Percentiles rank a stretch among this genome's conserved stretches.
Evolutionary conservation across 2,888 invertebrate species (phyloP).

Genomic region (Caenorhabditis afra): DNA sequence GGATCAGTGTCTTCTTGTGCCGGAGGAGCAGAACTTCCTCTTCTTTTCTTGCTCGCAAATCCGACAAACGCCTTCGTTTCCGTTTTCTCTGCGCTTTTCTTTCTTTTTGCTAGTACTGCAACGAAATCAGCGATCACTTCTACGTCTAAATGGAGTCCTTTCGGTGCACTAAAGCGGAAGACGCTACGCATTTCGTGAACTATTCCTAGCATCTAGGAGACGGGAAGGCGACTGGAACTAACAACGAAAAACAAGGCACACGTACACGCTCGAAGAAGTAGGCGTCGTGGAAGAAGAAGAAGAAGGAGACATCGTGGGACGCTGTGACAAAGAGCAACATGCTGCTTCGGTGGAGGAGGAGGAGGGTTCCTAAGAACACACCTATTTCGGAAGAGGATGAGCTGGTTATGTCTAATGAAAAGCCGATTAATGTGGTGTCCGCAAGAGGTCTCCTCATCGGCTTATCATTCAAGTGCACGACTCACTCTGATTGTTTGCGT

Average conservation of each 20-base stretch:
- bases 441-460: no score
- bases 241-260: not conserved
- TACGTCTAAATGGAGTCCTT: not conserved
- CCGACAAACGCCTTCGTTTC: slow-evolving; percentile 20
- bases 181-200: not conserved
- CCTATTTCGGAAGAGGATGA: slow-evolving; percentile 6
- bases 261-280: slow-evolving; percentile 27
- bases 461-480: not conserved
- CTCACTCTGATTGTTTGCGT: slow-evolving; percentile 3
- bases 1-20: slow-evolving; percentile 23
- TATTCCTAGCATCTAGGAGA: not conserved
- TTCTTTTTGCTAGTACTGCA: slow-evolving; percentile 14
- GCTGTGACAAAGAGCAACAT: not conserved
- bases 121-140: not conserved
- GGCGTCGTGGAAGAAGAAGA: not conserved
- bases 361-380: not conserved
- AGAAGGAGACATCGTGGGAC: not conserved
- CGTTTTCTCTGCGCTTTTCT: slow-evolving; percentile 17
- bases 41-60: slow-evolving; percentile 28
- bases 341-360: not conserved
- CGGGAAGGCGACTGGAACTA: not conserved
- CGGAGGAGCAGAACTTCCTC: slow-evolving; percentile 5
- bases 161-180: slow-evolving; percentile 21
- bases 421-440: slow-evolving; percentile 17
- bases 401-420: slow-evolving; percentile 9